Evolutionary conservation across 2,113 vertebrate species (phyloP), one percentile per base, ranked within the genome.

Genomic region (Vulpes ferrilata): DNA sequence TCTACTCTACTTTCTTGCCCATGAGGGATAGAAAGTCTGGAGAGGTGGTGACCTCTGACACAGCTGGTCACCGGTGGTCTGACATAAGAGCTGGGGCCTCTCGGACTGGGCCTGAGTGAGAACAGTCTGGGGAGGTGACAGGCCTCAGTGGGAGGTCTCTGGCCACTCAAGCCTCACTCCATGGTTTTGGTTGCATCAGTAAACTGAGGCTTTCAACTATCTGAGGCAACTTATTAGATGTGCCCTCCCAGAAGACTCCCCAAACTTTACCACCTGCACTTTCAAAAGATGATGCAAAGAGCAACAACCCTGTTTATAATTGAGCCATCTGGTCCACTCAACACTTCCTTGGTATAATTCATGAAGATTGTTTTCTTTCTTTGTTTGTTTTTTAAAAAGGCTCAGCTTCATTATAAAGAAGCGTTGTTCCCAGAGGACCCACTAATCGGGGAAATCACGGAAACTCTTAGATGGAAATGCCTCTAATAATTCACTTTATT

Each of bases 401-500:
- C 60, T 92, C 25, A 23, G 53, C 32, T 93, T 91, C 43, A 92
- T 96, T 97, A 95, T 32, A 64, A 90, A 88, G 60, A 91, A 74
- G 3, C 0, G 7, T 64, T 62, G 27, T 78, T 95, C 93, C 85
- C 88, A 71, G 76, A 83, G n/a, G 92, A 95, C 20, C 30, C 64
- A 65, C 81, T 82, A 84, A 96, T 93, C 11, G 1, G 51, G 43
- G 83, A 90, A 96, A 90, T 90, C 96, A 97, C 51, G 8, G 22
- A 85, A 93, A 96, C 60, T 69, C 90, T 93, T 90, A 84, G 88
- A 87, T 53, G 90, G 69, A 76, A 94, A 82, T 51, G 83, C 7
- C 43, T 89, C 74, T 92, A 94, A 95, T 92, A 95, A 96, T 93
- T 96, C 55, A 90, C 69, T 97, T 95, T 81, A n/a, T 82, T 90